Conservation (phyloP, 1,140 invertebrate species). For the Trichogramma pretiosum region DNA sequence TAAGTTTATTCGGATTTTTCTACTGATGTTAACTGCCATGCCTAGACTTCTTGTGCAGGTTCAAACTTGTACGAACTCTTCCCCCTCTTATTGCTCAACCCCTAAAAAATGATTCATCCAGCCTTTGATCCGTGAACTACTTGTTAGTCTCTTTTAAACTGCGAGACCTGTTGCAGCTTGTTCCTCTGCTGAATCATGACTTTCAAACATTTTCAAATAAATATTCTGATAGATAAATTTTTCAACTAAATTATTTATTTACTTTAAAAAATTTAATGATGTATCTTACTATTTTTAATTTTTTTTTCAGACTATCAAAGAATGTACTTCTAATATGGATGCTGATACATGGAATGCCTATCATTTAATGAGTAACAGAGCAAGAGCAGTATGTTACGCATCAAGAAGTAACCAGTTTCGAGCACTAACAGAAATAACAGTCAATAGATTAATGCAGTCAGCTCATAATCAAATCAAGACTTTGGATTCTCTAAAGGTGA, state of each 20-base stretch:
- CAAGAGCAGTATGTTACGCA: conserved; percentile 59
- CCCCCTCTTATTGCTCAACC: conserved; percentile 10
- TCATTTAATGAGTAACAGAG: conserved; percentile 60
- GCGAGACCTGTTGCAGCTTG: no score
- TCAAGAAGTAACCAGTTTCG: conserved; percentile 58
- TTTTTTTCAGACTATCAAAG: conserved; percentile 44
- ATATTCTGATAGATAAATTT: no score
- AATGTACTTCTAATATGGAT: conserved; percentile 61
- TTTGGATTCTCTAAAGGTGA: conserved; percentile 36
- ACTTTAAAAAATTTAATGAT: no score
- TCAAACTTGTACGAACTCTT: conserved; percentile 28
- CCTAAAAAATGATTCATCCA: not conserved
- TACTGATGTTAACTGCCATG: not conserved
- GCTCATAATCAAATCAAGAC: conserved; percentile 41
- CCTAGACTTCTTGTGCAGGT: conserved; percentile 23
- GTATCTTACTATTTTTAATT: no score
- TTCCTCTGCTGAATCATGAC: no score
- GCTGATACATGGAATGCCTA: conserved; percentile 63
- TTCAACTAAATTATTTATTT: no score
- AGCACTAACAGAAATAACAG: conserved; percentile 56
- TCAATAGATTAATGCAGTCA: conserved; percentile 55
- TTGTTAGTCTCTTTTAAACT: no score
- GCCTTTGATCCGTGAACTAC: not conserved
- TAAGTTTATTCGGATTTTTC: no score
- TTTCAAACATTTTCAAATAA: conserved; percentile 1